Percentiles rank a stretch among this genome's conserved stretches.
phyloP scores from a whole-genome alignment of 2,113 vertebrate genomes.

The Suricata suricatta region DNA sequence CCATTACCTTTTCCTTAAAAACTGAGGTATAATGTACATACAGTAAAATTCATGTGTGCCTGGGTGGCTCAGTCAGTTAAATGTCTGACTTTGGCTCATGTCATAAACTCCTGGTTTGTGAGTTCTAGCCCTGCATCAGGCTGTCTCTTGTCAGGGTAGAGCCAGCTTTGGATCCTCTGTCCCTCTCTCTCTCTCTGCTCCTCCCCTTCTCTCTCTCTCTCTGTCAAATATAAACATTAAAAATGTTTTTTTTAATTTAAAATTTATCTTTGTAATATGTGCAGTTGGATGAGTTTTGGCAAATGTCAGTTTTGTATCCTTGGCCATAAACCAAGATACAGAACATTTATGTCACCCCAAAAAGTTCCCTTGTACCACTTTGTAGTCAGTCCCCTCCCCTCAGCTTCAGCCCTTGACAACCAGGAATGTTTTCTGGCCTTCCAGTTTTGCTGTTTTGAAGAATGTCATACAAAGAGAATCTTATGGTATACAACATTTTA shows the following conservation, averaged over 20 bases:
- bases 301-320: neutral
- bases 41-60: neutral
- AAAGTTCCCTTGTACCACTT: neutral
- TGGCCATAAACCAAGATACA: neutral
- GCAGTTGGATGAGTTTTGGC: neutral
- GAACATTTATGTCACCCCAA: neutral
- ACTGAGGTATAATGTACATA: neutral
- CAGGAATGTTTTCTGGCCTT: neutral
- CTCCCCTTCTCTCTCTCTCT: too few species aligned
- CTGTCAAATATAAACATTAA: too few species aligned
- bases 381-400: neutral
- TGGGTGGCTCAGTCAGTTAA: too few species aligned
- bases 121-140: too few species aligned
- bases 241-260: too few species aligned
- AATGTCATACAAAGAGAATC: neutral
- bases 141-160: too few species aligned
- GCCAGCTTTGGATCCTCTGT: too few species aligned
- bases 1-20: neutral
- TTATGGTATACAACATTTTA: neutral
- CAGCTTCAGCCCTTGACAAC: neutral
- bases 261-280: neutral
- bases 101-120: too few species aligned
- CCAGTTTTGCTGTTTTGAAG: neutral
- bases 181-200: too few species aligned
- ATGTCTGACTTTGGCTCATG: too few species aligned